These are phyloP conservation scores for Germaria angustata DNA, from an alignment of 2,888 invertebrate species.

Conservation along the genomic window DNA sequence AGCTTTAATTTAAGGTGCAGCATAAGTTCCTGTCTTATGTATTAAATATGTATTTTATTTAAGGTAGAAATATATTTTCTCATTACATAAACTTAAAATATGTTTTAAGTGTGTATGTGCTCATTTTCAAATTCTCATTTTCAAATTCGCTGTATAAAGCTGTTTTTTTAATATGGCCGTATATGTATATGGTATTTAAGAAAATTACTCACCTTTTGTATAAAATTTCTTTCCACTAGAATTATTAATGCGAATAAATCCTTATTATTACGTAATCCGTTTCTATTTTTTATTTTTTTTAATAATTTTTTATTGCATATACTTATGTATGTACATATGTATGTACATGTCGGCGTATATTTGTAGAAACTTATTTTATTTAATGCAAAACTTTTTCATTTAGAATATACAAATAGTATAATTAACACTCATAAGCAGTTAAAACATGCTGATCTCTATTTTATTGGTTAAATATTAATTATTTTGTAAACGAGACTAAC, in stretches of 20 bases:
- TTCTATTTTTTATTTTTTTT: neutral
- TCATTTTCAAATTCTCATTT: too few relatives aligned
- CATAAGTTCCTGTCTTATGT: too few relatives aligned
- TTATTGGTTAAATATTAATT: constrained; percentile 11
- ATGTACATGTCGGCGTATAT: too few relatives aligned
- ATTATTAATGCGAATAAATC: neutral
- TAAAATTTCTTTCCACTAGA: neutral
- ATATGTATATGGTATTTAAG: too few relatives aligned
- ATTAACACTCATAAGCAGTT: neutral
- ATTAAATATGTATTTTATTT: too few relatives aligned
- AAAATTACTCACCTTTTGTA: constrained; percentile 15
- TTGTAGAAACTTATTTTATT: neutral
- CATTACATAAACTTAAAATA: too few relatives aligned
- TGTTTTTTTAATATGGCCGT: too few relatives aligned
- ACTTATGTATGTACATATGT: neutral
- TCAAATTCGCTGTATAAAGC: too few relatives aligned
- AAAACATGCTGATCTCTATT: constrained; percentile 22
- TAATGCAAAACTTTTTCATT: neutral
- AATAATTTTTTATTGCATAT: neutral
- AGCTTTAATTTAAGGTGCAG: too few relatives aligned
- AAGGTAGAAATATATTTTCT: too few relatives aligned
- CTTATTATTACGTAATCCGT: neutral
- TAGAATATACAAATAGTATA: neutral
- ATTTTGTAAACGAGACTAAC: constrained; percentile 1
- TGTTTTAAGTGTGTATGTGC: too few relatives aligned